A percentile compares a stretch with the other conserved stretches of the same genome.
Conservation (phyloP, 2,888 invertebrate species). For the Congeria kusceri region DNA sequence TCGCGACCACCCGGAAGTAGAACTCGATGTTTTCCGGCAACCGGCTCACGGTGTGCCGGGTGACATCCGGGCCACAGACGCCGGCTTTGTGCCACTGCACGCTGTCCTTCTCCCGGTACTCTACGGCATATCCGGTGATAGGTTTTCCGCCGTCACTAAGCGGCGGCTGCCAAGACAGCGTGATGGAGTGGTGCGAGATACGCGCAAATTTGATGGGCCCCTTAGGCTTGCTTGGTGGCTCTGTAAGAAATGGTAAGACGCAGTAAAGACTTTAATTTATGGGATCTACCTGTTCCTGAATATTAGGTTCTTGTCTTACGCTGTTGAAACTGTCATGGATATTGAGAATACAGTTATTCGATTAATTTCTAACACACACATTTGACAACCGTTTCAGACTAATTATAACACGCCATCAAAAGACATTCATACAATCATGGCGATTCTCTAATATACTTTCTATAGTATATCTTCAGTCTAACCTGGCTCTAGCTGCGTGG, state of each 20-base stretch:
- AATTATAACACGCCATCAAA: too few relatives aligned
- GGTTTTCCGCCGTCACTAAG: constrained; percentile 39
- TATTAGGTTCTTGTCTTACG: too few relatives aligned
- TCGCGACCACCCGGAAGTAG: constrained; percentile 34
- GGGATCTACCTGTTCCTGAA: too few relatives aligned
- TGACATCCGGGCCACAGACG: constrained; percentile 24
- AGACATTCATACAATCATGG: too few relatives aligned
- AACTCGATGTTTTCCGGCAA: constrained; percentile 33
- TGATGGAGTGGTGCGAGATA: constrained; percentile 42
- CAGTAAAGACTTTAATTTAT: too few relatives aligned
- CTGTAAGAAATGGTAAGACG: constrained; percentile 4
- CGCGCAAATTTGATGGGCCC: constrained; percentile 42
- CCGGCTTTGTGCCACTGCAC: constrained; percentile 41
- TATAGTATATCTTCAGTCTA: background rate
- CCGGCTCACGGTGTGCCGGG: constrained; percentile 14
- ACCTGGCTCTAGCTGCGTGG: constrained; percentile 29
- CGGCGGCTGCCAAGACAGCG: constrained; percentile 47
- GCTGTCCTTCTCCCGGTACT: constrained; percentile 26
- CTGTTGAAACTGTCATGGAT: too few relatives aligned
- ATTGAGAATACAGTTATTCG: too few relatives aligned
- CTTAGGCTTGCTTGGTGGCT: constrained; percentile 37
- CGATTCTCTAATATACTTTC: too few relatives aligned
- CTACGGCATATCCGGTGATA: constrained; percentile 40
- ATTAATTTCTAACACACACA: too few relatives aligned
- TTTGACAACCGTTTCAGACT: too few relatives aligned